Percentiles rank a stretch among this genome's conserved stretches.
Evolutionary conservation across 2,888 invertebrate genomes (phyloP).

Genomic region (Rhorus exstirpatorius): DNA sequence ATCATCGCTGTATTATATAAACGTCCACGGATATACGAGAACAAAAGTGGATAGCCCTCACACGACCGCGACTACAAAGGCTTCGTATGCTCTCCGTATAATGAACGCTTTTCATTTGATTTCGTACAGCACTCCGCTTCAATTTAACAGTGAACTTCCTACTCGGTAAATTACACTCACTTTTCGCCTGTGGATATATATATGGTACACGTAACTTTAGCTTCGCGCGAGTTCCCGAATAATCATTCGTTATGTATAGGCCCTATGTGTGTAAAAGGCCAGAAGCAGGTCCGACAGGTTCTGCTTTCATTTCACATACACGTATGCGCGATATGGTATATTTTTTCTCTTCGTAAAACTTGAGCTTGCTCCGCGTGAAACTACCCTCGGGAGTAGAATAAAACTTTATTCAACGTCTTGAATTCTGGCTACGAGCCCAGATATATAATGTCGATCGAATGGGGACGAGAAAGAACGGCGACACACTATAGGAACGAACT

Average conservation of each 20-base stretch:
- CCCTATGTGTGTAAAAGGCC: not conserved
- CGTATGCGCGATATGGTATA: not conserved
- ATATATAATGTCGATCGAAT: not conserved
- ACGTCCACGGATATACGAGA: constrained; percentile 14
- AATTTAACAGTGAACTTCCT: constrained; percentile 63
- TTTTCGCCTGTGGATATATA: too few species aligned
- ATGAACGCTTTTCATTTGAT: constrained; percentile 65
- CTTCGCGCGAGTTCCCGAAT: constrained; percentile 15
- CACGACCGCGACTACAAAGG: constrained; percentile 54
- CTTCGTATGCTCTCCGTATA: constrained; percentile 61
- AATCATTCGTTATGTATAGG: constrained; percentile 10
- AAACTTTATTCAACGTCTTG: not conserved
- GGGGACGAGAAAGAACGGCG: not conserved
- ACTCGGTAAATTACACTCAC: constrained; percentile 52
- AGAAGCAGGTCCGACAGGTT: not conserved
- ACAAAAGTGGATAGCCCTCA: constrained; percentile 47
- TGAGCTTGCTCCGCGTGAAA: not conserved
- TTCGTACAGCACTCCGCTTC: constrained; percentile 50
- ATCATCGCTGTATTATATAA: not conserved
- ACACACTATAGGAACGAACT: not conserved
- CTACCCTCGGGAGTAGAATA: not conserved
- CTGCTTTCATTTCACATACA: not conserved
- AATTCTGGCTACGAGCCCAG: not conserved
- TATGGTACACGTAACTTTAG: constrained; percentile 8
- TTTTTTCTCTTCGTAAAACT: not conserved